Evolutionary conservation across 2,797 vertebrate genomes (phyloP), one percentile per base, ranked within the genome.

Genomic region (Merluccius polli): DNA sequence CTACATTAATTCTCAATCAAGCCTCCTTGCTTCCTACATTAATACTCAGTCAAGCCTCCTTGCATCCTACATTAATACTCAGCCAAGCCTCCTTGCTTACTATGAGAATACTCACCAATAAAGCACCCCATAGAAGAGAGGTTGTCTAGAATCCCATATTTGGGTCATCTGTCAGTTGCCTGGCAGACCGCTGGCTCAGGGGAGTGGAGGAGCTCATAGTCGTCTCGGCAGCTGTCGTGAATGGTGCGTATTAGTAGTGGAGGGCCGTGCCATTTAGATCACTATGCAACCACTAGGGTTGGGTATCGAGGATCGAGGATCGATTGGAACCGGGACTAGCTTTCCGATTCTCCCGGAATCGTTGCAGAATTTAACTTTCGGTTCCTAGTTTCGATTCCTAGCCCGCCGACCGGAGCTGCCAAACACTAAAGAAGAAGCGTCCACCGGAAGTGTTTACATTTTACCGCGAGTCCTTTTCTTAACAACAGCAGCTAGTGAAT

Each of bases 261-360:
- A 83, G 84, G 85, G 73, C 82, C 85, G 78, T 70, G 75, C 33
- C 78, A 81, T 85, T 82, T 81, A 81, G 78, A 80, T 87, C 85
- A 79, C 76, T 63, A 80, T 82, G 79, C 69, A 72, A 67, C 79
- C 10, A 3, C 74, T n/a, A n/a, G n/a, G n/a, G n/a, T n/a, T n/a
- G n/a, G n/a, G n/a, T n/a, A n/a, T n/a, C n/a, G n/a, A n/a, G n/a
- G n/a, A n/a, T n/a, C n/a, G n/a, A n/a, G n/a, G n/a, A n/a, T n/a
- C n/a, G n/a, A n/a, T n/a, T n/a, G n/a, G n/a, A n/a, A n/a, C n/a
- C n/a, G n/a, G n/a, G n/a, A n/a, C n/a, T n/a, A n/a, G n/a, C n/a
- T n/a, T n/a, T n/a, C n/a, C n/a, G n/a, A n/a, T n/a, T n/a, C n/a
- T n/a, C n/a, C n/a, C n/a, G n/a, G n/a, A n/a, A n/a, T n/a, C n/a